Evolutionary conservation across 2,113 vertebrate genomes (phyloP).

Genomic region (Hemicordylus capensis): DNA sequence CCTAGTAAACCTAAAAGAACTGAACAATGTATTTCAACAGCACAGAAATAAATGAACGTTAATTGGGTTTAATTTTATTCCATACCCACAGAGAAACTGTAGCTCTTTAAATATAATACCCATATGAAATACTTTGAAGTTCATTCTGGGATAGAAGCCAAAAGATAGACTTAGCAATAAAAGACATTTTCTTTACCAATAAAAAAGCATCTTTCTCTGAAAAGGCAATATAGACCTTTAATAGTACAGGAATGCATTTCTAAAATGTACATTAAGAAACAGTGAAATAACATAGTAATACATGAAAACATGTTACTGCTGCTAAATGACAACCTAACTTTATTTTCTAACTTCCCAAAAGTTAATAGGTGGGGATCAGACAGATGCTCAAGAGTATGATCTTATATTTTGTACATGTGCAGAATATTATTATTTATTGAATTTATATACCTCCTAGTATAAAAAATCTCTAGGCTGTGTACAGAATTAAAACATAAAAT

Average conservation of each 20-base stretch:
- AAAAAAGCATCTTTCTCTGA: constrained; percentile 44
- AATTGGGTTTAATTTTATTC: constrained; percentile 17
- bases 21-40: constrained; percentile 28
- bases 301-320: constrained; percentile 16
- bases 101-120: constrained; percentile 46
- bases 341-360: constrained; percentile 14
- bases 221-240: constrained; percentile 37
- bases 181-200: constrained; percentile 29
- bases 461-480: too few species aligned
- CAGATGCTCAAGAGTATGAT: background rate
- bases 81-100: constrained; percentile 17
- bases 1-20: constrained; percentile 1
- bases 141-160: constrained; percentile 57
- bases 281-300: background rate
- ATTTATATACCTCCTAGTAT: too few species aligned
- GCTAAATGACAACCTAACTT: background rate
- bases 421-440: too few species aligned
- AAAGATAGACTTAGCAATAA: constrained; percentile 51
- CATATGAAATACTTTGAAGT: constrained; percentile 49
- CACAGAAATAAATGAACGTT: background rate
- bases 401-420: background rate
- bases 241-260: constrained; percentile 25
- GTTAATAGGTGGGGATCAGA: constrained; percentile 15
- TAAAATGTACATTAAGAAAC: constrained; percentile 16
- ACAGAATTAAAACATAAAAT: too few species aligned